Percentiles rank a stretch among this genome's conserved stretches.
Evolutionary conservation across 2,797 vertebrate genomes (phyloP).

Genomic region (Dipus sagitta): DNA sequence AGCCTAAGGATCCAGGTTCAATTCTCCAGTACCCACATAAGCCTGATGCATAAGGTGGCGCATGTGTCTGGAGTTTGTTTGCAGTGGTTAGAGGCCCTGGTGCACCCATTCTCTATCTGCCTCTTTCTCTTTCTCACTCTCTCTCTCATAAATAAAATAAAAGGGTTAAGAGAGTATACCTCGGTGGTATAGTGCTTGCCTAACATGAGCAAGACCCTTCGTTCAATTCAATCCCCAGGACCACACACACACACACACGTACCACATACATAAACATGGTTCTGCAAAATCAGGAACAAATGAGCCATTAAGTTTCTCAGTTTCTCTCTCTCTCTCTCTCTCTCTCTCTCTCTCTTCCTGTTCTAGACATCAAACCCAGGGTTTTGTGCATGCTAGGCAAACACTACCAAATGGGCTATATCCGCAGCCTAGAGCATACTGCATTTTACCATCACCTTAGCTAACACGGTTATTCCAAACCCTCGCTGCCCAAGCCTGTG

Average conservation of each 20-base stretch:
- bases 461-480: not conserved
- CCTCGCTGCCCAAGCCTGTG: accelerated
- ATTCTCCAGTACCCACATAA: too few relatives aligned
- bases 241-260: not conserved
- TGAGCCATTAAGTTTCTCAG: not conserved
- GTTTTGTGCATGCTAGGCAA: not conserved
- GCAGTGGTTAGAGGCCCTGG: too few relatives aligned
- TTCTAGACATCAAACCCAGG: not conserved
- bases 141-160: too few relatives aligned
- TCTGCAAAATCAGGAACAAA: not conserved
- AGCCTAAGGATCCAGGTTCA: too few relatives aligned
- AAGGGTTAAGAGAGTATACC: too few relatives aligned
- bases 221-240: not conserved
- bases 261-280: not conserved
- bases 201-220: not conserved
- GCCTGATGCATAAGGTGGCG: too few relatives aligned
- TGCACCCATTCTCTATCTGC: too few relatives aligned
- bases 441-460: not conserved
- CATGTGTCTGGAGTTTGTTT: too few relatives aligned
- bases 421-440: not conserved
- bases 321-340: not conserved
- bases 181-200: not conserved
- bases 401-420: too few relatives aligned
- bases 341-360: not conserved
- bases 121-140: too few relatives aligned